phyloP scores from a whole-genome alignment of 2,888 invertebrate genomes.

The Hecatera dysodea region DNA sequence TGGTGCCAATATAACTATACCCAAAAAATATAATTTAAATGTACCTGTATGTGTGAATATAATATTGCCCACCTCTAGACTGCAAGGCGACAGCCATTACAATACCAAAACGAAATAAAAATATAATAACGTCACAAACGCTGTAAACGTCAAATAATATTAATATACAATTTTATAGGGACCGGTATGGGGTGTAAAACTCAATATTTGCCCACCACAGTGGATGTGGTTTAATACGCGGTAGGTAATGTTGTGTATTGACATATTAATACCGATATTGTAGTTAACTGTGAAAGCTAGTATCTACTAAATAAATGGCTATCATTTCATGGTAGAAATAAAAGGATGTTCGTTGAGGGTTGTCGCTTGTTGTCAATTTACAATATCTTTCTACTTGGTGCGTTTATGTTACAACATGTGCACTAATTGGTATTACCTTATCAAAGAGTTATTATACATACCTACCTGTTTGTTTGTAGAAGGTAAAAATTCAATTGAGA shows the following conservation, averaged over 20 bases:
- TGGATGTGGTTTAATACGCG: constrained; percentile 31
- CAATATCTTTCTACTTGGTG: neutral
- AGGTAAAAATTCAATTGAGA: too few relatives aligned
- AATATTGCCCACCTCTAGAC: constrained; percentile 7
- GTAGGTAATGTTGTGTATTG: constrained; percentile 25
- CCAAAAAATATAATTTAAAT: neutral
- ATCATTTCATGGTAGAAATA: constrained; percentile 3
- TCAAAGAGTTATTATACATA: too few relatives aligned
- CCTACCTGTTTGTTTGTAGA: too few relatives aligned
- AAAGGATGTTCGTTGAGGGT: constrained; percentile 2
- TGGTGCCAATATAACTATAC: too few relatives aligned
- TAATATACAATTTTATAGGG: constrained; percentile 42
- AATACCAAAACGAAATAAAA: constrained; percentile 33
- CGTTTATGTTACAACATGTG: neutral
- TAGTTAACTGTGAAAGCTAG: constrained; percentile 22
- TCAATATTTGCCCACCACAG: constrained; percentile 49
- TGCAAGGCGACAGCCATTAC: constrained; percentile 3
- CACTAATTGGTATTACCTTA: neutral
- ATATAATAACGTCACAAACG: constrained; percentile 34
- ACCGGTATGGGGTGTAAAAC: constrained; percentile 43
- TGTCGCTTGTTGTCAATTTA: constrained; percentile 2
- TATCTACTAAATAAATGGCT: constrained; percentile 26
- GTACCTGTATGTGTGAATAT: neutral
- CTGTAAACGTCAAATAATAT: constrained; percentile 51
- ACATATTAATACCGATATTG: constrained; percentile 37